phyloP scores from a whole-genome alignment of 2,113 vertebrate genomes.

The Neogobius melanostomus region DNA sequence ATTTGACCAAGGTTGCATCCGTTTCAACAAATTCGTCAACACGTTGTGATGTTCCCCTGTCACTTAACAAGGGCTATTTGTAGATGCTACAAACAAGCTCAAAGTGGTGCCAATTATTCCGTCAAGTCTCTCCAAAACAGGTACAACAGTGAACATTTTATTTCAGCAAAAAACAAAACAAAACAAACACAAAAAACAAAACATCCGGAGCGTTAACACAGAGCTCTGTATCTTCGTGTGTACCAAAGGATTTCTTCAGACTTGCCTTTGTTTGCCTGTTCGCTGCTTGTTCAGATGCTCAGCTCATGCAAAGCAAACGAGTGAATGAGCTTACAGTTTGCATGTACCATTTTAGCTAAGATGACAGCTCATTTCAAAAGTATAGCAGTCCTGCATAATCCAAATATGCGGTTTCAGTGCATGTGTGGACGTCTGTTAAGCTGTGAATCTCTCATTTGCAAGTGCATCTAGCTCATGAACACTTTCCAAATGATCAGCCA shows the following conservation, averaged over 20 bases:
- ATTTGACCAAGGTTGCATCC: slow-evolving; percentile 12
- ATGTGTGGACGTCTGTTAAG: no score
- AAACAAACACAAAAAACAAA: slow-evolving; percentile 13
- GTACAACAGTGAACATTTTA: slow-evolving; percentile 2
- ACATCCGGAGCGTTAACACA: no score
- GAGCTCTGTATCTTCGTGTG: background rate
- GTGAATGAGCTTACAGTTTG: no score
- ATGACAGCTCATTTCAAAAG: no score
- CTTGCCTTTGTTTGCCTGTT: background rate
- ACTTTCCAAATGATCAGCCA: no score
- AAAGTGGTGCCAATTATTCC: slow-evolving; percentile 31
- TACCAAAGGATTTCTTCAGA: background rate
- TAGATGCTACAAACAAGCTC: slow-evolving; percentile 35
- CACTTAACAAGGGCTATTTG: slow-evolving; percentile 29
- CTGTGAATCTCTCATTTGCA: no score
- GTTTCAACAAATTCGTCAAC: slow-evolving; percentile 19
- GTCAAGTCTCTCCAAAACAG: slow-evolving; percentile 16
- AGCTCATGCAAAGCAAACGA: no score
- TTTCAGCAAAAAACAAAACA: slow-evolving; percentile 17
- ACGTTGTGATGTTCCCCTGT: slow-evolving; percentile 27
- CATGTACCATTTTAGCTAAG: no score
- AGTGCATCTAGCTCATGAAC: no score
- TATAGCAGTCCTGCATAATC: no score
- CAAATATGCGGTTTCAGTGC: no score
- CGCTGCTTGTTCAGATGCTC: slow-evolving; percentile 5